Percentiles rank a stretch among this genome's conserved stretches.
phyloP scores from a whole-genome alignment of 2,113 vertebrate genomes.

The Laticauda laticaudata region DNA sequence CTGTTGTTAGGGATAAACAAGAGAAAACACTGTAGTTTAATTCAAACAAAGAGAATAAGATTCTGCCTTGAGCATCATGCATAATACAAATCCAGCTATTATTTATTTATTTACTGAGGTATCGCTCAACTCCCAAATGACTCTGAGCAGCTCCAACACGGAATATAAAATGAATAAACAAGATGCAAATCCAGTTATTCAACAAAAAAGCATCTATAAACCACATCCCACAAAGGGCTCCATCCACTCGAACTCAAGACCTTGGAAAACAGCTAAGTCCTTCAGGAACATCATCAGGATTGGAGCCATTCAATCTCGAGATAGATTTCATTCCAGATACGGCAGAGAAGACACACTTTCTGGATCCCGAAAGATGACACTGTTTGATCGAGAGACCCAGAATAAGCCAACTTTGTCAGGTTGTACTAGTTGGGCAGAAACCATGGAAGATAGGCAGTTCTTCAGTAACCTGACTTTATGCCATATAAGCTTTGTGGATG shows the following conservation, averaged over 20 bases:
- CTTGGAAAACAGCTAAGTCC: background rate
- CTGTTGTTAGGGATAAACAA: background rate
- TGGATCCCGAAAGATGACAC: background rate
- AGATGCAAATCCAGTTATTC: background rate
- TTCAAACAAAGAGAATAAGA: background rate
- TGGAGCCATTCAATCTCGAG: background rate
- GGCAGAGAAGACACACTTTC: background rate
- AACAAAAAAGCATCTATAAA: background rate
- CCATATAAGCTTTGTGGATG: background rate
- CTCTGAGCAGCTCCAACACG: background rate
- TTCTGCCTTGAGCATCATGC: background rate
- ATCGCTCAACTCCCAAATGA: background rate
- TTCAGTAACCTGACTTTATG: background rate
- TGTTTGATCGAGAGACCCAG: background rate
- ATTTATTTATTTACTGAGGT: background rate
- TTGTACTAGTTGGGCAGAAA: background rate
- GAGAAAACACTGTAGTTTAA: background rate
- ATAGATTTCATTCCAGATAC: background rate
- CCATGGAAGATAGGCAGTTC: background rate
- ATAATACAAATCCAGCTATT: background rate
- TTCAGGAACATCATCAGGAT: background rate
- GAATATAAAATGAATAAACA: background rate
- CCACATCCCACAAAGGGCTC: background rate
- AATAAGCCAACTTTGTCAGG: background rate
- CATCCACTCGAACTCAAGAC: background rate